Base-by-base conservation (phyloP, 1,140 invertebrate genomes). In the Eriosoma lanigerum region DNA sequence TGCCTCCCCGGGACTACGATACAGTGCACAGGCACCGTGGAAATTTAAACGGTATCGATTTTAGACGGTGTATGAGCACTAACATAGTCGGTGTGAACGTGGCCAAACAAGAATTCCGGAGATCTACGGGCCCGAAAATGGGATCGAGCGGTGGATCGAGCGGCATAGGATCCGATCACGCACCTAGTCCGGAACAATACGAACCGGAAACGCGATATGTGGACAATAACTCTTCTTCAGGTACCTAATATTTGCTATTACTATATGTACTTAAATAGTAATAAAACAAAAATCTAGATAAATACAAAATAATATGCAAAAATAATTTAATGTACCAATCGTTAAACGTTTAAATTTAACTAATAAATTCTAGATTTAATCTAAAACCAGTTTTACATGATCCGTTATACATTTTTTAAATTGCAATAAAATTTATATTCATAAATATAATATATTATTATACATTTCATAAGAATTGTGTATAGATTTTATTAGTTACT, bases 1-100 rank as follows among this genome's bases (percentile, higher is more conserved):
- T 96, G 72, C 96, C 96, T 1, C 96, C 96, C 0, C 90, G 94
- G 58, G 96, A 98, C 86, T 98, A 98, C 86, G 96, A 98, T 85
- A 94, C 93, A 1, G 91, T 93, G 10, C 93, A 94, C 83, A 87
- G 94, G 78, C 91, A 92, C 81, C 93, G 93, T 81, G 94, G 94
- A 1, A 95, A 94, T 84, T 86, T 94, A n/a, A 90, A 89, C 44
- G 92, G 92, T 52, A 94, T 94, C 73, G 93, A 95, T 84, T 87
- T 91, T 21, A 85, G 93, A 19, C 87, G 93, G 68, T 93, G 91
- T 82, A 85, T 92, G 32, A 93, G 92, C 83, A 86, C 90, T 81
- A 92, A 90, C 81, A 92, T 93, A 50, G 92, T 92, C 5, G 91
- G 92, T 1, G 81, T 78, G 3, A 82, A 82, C 26, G 68, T 29